These are phyloP conservation scores for Microtus montanus DNA, from an alignment of 2,113 vertebrate species.

Conservation along the genomic window DNA sequence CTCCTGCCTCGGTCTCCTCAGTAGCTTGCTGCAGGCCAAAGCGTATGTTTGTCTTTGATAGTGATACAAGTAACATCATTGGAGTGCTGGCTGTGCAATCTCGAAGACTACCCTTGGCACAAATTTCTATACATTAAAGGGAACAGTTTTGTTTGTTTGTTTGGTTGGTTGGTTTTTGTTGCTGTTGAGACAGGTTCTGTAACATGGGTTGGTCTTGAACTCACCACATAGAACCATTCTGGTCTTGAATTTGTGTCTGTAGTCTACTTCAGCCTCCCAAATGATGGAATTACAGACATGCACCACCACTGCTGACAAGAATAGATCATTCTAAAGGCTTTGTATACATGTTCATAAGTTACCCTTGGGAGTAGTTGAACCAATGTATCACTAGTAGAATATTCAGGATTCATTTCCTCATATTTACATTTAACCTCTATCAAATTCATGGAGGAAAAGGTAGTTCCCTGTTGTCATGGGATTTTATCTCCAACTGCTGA, in stretches of 20 bases:
- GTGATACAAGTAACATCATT: background rate
- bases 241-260: background rate
- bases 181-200: background rate
- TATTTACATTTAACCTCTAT: background rate
- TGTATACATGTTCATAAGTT: background rate
- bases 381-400: background rate
- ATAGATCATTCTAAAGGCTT: background rate
- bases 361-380: background rate
- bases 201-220: background rate
- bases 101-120: background rate
- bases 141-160: background rate
- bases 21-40: background rate
- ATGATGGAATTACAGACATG: background rate
- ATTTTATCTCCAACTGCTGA: background rate
- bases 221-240: background rate
- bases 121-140: background rate
- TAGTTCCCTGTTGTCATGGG: background rate
- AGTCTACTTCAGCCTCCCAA: background rate
- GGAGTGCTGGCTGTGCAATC: background rate
- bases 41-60: background rate
- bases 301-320: background rate
- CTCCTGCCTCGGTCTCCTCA: background rate
- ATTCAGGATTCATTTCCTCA: constrained; percentile 10
- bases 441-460: background rate
- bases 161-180: background rate